Evolutionary conservation across 2,113 vertebrate species (phyloP).

Genomic region (Otocyon megalotis): DNA sequence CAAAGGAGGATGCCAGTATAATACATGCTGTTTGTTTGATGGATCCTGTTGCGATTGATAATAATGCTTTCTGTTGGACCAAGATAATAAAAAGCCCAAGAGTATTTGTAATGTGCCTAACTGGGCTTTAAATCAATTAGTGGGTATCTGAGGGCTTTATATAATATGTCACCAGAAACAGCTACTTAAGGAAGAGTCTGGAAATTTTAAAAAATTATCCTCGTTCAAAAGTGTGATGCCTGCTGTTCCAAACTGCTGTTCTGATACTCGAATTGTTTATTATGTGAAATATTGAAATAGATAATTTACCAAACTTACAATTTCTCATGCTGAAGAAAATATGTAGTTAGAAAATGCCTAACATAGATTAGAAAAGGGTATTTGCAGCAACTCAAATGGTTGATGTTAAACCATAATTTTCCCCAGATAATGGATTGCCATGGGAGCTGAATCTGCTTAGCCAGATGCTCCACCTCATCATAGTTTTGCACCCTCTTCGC

Average conservation of each 20-base stretch:
- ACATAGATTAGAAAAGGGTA: constrained; percentile 56
- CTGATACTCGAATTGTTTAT: constrained; percentile 48
- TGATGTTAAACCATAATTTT: constrained; percentile 58
- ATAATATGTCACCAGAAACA: constrained; percentile 54
- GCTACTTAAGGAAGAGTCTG: constrained; percentile 44
- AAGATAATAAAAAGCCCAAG: constrained; percentile 67
- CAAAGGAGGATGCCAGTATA: constrained; percentile 53
- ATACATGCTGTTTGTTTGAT: constrained; percentile 64
- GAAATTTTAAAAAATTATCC: constrained; percentile 69
- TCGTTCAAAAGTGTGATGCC: not conserved
- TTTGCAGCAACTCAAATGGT: constrained; percentile 11
- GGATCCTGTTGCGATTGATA: constrained; percentile 58
- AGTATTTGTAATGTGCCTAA: constrained; percentile 61
- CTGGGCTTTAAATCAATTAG: constrained; percentile 71
- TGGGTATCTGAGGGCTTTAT: constrained; percentile 63
- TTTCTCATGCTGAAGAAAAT: constrained; percentile 72
- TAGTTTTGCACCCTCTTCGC: not conserved
- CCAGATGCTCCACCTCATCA: not conserved
- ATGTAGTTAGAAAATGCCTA: constrained; percentile 59
- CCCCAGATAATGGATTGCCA: constrained; percentile 9
- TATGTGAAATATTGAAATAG: constrained; percentile 55
- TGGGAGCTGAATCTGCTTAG: not conserved
- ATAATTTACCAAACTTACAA: constrained; percentile 57
- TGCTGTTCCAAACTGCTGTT: constrained; percentile 65
- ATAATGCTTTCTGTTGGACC: constrained; percentile 67